Base-by-base conservation (phyloP, 2,888 invertebrate species). In the Rhagonycha fulva region DNA sequence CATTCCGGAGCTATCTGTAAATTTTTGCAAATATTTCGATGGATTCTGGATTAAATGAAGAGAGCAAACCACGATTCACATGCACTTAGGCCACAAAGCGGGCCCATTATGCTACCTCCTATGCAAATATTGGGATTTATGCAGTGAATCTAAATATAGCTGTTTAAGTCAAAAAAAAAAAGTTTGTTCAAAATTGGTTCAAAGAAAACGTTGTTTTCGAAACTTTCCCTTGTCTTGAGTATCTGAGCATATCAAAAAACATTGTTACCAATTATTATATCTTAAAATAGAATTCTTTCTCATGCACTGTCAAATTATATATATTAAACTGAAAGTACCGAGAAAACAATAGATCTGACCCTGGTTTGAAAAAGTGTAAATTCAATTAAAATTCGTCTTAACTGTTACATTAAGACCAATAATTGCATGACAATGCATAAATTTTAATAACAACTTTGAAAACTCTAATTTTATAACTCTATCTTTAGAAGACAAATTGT, bases 311-410 rank as follows among this genome's bases (percentile, higher is more conserved):
- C 12, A 66, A 66, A 66, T 66, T 66, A 66, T 66, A 24, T 66
- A 26, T 26, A 66, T 66, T 66, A 24, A 66, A 66, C 23, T 66
- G 63, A 66, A 66, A 66, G 63, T 66, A n/a, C 24, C 26, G 19
- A 66, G 63, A 66, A 66, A 66, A 66, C 63, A 66, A 66, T 66
- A 66, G 63, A 66, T 9, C 26, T 66, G 63, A 66, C 63, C 63
- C 63, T 66, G 63, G 26, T 66, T 66, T n/a, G 5, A 66, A 66
- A 66, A 66, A 66, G 26, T 66, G 26, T 66, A 23, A 66, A 66
- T 66, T 66, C 26, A 62, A 62, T 62, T 62, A 23, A 62, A 66
- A 24, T 66, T 66, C 26, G 63, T 66, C 63, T 66, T 66, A n/a
- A 66, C 23, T 66, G 24, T 66, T 66, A 66, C n/a, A 24, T 66